These are phyloP conservation scores for Pterostichus niger DNA, from an alignment of 2,888 invertebrate genomes.

Conservation along the genomic window DNA sequence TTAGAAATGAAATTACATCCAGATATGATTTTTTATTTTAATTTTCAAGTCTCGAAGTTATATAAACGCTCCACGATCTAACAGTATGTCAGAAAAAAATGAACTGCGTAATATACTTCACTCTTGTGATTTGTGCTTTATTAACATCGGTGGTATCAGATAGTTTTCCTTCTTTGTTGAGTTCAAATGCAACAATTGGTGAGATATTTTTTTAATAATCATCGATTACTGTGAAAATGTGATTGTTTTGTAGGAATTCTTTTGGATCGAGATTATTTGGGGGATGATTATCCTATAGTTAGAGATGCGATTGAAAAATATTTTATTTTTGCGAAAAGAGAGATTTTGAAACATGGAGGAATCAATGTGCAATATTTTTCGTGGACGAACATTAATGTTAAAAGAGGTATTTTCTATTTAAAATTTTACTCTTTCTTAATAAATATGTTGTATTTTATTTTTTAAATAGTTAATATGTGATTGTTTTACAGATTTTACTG, in stretches of 20 bases:
- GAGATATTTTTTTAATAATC: slow-evolving; percentile 69
- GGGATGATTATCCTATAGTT: slow-evolving; percentile 81
- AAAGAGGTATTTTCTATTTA: slow-evolving; percentile 80
- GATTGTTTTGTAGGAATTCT: slow-evolving; percentile 81
- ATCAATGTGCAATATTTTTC: slow-evolving; percentile 84
- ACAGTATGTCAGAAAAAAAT: slow-evolving; percentile 51
- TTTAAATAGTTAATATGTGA: background rate
- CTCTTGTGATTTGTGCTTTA: slow-evolving; percentile 70
- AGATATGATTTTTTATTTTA: slow-evolving; percentile 42
- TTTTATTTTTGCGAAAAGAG: slow-evolving; percentile 78
- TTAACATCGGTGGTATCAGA: slow-evolving; percentile 75
- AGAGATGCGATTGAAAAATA: slow-evolving; percentile 82
- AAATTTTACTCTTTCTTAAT: background rate
- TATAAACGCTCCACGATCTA: slow-evolving; percentile 44
- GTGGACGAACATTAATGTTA: slow-evolving; percentile 84
- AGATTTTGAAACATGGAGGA: slow-evolving; percentile 85
- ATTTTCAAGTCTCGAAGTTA: slow-evolving; percentile 35
- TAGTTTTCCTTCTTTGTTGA: slow-evolving; percentile 86
- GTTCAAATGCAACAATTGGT: slow-evolving; percentile 88
- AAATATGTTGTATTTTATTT: background rate
- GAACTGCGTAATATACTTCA: slow-evolving; percentile 19
- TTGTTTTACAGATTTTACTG: slow-evolving; percentile 82
- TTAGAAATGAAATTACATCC: slow-evolving; percentile 39
- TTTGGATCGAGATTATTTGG: slow-evolving; percentile 84
- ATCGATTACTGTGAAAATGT: background rate